Conservation (phyloP, 1,140 invertebrate genomes). For the Homalodisca vitripennis region DNA sequence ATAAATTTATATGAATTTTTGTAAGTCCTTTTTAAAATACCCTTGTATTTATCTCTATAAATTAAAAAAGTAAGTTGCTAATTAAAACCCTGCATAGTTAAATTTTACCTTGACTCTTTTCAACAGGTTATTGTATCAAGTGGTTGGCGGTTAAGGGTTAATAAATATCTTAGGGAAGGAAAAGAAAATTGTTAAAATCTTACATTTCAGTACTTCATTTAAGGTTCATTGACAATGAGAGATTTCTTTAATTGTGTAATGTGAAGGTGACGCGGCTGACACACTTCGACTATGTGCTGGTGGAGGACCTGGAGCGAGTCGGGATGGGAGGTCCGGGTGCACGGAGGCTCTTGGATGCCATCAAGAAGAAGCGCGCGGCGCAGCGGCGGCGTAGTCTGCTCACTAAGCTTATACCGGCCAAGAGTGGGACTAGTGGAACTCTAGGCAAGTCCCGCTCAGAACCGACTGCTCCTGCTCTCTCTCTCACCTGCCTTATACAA, state of each 20-base stretch:
- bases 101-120: no score
- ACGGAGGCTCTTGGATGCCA: slow-evolving; percentile 83
- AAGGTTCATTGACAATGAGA: no score
- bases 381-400: slow-evolving; percentile 82
- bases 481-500: slow-evolving; percentile 83
- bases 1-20: no score
- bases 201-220: no score
- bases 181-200: no score
- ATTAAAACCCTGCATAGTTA: no score
- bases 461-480: background rate
- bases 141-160: no score
- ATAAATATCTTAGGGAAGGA: no score
- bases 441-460: background rate
- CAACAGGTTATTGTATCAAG: no score
- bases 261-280: slow-evolving; percentile 76
- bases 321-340: slow-evolving; percentile 92
- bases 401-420: slow-evolving; percentile 76
- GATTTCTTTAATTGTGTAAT: slow-evolving; percentile 20
- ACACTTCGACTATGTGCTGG: slow-evolving; percentile 94
- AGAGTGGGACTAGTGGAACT: background rate
- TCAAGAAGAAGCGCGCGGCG: slow-evolving; percentile 82
- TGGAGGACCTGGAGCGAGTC: slow-evolving; percentile 92
- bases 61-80: no score
- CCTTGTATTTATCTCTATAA: no score
- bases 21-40: no score